phyloP scores from a whole-genome alignment of 2,797 vertebrate species.

The Galagoides demidoff region DNA sequence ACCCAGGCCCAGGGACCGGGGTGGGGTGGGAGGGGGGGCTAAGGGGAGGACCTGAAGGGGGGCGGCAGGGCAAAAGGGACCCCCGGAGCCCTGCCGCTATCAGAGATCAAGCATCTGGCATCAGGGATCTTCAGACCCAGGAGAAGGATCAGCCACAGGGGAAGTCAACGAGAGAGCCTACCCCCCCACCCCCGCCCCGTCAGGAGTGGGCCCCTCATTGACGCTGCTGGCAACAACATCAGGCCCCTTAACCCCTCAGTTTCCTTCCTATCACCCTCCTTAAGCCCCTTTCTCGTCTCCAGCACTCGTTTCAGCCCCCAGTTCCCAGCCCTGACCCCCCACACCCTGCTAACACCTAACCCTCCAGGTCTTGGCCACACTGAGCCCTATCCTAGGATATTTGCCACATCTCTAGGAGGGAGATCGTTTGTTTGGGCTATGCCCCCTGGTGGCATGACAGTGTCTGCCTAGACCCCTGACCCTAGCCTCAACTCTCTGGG shows the following conservation, averaged over 20 bases:
- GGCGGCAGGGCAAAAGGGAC: constrained; percentile 71
- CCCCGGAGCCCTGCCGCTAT: constrained; percentile 79
- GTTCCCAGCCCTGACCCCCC: background rate
- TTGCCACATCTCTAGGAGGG: constrained; percentile 69
- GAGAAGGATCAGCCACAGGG: constrained; percentile 91
- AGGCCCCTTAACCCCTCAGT: constrained; percentile 47
- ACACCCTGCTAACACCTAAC: background rate
- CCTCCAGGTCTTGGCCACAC: constrained; percentile 44
- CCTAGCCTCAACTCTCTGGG: constrained; percentile 49
- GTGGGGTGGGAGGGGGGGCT: constrained; percentile 79
- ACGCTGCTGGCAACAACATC: constrained; percentile 57
- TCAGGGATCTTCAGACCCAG: constrained; percentile 89
- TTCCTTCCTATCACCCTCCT: background rate
- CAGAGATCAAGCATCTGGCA: constrained; percentile 93
- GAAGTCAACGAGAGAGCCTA: constrained; percentile 70
- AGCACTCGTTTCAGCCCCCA: background rate
- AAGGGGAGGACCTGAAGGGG: constrained; percentile 75
- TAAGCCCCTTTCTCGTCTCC: background rate
- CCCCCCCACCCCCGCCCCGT: constrained; percentile 61
- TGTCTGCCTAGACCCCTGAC: constrained; percentile 77
- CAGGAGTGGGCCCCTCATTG: constrained; percentile 62
- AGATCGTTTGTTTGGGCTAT: constrained; percentile 65
- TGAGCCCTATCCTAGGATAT: constrained; percentile 64
- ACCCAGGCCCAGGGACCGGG: constrained; percentile 70
- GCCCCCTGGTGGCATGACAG: constrained; percentile 73